These are phyloP conservation scores for Nothoprocta pentlandii DNA, from an alignment of 2,113 vertebrate species.

Conservation along the genomic window DNA sequence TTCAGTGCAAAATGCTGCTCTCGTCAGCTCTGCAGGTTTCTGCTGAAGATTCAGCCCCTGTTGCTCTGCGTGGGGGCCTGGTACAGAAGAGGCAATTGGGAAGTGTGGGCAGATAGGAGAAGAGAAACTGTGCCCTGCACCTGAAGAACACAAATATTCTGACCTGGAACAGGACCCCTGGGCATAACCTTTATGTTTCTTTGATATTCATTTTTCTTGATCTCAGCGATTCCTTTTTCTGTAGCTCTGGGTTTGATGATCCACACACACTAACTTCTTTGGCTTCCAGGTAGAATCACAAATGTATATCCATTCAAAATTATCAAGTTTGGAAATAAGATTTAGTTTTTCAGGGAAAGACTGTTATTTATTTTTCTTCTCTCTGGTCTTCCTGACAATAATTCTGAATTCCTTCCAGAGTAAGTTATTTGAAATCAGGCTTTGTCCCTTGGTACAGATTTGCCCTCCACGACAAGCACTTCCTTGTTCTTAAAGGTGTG, in stretches of 20 bases:
- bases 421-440: background rate
- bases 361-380: background rate
- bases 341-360: background rate
- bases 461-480: background rate
- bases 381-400: background rate
- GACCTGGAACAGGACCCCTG: conserved; percentile 15
- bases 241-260: conserved; percentile 31
- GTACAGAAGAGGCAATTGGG: background rate
- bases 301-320: conserved; percentile 19
- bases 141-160: conserved; percentile 27
- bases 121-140: background rate
- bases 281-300: conserved; percentile 46
- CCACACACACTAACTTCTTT: background rate
- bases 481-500: background rate
- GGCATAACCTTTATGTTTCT: conserved; percentile 37
- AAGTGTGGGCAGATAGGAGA: background rate
- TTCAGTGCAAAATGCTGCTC: background rate
- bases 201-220: conserved; percentile 60
- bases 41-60: background rate
- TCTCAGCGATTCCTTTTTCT: conserved; percentile 29
- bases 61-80: background rate
- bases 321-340: background rate
- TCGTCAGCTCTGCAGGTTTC: accelerated
- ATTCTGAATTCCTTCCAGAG: background rate
- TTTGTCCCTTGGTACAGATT: background rate